phyloP scores from a whole-genome alignment of 1,140 invertebrate genomes.

The Odontomachus brunneus region DNA sequence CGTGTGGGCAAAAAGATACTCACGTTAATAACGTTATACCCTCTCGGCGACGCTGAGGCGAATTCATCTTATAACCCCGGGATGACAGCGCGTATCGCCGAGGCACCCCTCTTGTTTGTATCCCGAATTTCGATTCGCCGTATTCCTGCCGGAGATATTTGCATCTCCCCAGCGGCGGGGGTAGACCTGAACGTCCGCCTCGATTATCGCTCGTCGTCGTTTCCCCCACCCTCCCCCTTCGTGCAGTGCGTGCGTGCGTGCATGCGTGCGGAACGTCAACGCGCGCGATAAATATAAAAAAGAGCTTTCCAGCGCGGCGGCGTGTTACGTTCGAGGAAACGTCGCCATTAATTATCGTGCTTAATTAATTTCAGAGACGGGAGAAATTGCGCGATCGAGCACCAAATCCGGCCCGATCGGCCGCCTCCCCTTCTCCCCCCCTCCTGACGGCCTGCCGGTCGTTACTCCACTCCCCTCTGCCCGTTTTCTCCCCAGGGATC shows the following conservation, averaged over 20 bases:
- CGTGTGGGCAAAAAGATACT: too few relatives aligned
- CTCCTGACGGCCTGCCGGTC: too few relatives aligned
- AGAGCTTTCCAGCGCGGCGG: not conserved
- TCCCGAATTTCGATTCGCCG: conserved; percentile 20
- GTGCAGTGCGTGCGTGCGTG: not conserved
- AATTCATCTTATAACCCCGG: conserved; percentile 11
- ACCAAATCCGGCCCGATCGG: conserved; percentile 3
- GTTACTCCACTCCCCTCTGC: too few relatives aligned
- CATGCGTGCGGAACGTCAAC: conserved; percentile 42
- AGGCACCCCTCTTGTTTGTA: not conserved
- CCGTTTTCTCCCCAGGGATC: not conserved
- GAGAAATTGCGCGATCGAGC: conserved; percentile 33
- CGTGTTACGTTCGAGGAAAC: conserved; percentile 41
- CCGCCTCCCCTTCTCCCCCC: not conserved
- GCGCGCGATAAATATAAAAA: conserved; percentile 40
- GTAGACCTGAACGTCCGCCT: not conserved
- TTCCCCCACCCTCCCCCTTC: conserved; percentile 6
- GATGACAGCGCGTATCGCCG: conserved; percentile 4
- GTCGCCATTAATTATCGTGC: conserved; percentile 50
- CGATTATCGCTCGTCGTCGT: conserved; percentile 37
- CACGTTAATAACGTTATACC: not conserved
- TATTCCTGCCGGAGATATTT: conserved; percentile 29
- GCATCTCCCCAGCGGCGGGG: conserved; percentile 20
- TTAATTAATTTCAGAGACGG: conserved; percentile 53
- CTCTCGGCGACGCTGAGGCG: not conserved